Evolutionary conservation across 2,113 vertebrate species (phyloP).

Genomic region (Cottus gobio): DNA sequence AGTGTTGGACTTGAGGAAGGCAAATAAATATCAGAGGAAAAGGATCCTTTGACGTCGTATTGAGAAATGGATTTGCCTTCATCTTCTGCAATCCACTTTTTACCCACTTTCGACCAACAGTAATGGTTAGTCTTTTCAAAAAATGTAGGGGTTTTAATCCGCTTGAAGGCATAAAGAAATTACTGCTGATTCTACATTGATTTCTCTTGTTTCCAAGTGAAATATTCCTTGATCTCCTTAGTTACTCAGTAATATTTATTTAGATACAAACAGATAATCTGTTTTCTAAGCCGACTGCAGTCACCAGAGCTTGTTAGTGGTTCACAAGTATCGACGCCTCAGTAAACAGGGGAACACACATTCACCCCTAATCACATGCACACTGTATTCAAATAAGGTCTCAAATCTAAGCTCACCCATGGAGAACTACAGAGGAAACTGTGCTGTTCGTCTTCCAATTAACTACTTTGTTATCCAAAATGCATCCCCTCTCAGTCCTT

Average conservation of each 20-base stretch:
- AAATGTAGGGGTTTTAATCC: neutral
- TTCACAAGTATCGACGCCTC: constrained; percentile 11
- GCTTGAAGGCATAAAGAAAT: neutral
- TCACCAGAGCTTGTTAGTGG: constrained; percentile 21
- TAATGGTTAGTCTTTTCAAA: neutral
- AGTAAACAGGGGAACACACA: constrained; percentile 14
- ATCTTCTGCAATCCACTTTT: neutral
- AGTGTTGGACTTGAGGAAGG: constrained; percentile 22
- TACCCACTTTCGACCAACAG: neutral
- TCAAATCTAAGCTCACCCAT: constrained; percentile 32
- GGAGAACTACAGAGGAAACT: constrained; percentile 28
- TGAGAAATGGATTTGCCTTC: neutral
- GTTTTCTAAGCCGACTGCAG: neutral
- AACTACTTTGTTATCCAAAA: constrained; percentile 39
- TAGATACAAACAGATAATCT: constrained; percentile 4
- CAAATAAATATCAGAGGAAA: constrained; percentile 21
- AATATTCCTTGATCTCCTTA: neutral
- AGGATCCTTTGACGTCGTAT: constrained; percentile 4
- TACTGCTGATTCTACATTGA: constrained; percentile 15
- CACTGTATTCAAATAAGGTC: constrained; percentile 25
- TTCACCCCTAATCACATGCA: constrained; percentile 24
- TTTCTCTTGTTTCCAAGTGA: neutral
- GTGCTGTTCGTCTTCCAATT: constrained; percentile 33
- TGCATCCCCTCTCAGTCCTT: constrained; percentile 13
- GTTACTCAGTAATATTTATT: neutral